phyloP scores from a whole-genome alignment of 2,888 invertebrate genomes.

The Trissoscelio sp. region DNA sequence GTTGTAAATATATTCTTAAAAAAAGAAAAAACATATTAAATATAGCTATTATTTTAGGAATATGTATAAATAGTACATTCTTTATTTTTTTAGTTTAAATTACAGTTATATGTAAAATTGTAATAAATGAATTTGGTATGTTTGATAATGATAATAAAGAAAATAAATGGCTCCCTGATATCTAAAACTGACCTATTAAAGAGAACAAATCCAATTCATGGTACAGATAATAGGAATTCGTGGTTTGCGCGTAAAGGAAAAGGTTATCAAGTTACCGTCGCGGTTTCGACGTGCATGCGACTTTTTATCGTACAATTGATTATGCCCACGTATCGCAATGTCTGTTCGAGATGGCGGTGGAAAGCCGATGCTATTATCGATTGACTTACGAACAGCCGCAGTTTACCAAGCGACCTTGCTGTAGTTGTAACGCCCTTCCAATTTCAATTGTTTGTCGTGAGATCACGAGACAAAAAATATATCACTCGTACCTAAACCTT shows the following conservation, averaged over 20 bases:
- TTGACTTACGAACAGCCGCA: slow-evolving; percentile 73
- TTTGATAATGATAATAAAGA: not conserved
- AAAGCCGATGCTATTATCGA: slow-evolving; percentile 73
- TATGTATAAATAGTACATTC: too few species aligned
- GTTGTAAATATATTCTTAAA: too few species aligned
- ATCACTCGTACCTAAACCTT: not conserved
- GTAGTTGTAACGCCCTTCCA: slow-evolving; percentile 70
- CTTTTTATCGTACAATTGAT: slow-evolving; percentile 54
- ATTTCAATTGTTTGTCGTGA: slow-evolving; percentile 38
- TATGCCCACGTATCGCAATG: slow-evolving; percentile 65
- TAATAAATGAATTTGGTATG: too few species aligned
- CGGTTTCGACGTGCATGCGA: slow-evolving; percentile 20
- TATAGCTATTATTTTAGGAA: too few species aligned
- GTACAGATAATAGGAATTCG: slow-evolving; percentile 27
- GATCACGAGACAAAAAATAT: slow-evolving; percentile 13
- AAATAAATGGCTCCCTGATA: not conserved
- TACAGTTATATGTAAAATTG: too few species aligned
- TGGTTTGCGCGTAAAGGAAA: slow-evolving; percentile 8
- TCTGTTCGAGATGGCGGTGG: slow-evolving; percentile 68
- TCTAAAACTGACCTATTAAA: slow-evolving; percentile 8
- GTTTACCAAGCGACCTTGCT: slow-evolving; percentile 71
- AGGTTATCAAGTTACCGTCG: slow-evolving; percentile 28
- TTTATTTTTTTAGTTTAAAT: too few species aligned
- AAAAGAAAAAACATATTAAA: too few species aligned
- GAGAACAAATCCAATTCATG: slow-evolving; percentile 16